Evolutionary conservation across 2,888 invertebrate species (phyloP).

Genomic region (Nowickia ferox): DNA sequence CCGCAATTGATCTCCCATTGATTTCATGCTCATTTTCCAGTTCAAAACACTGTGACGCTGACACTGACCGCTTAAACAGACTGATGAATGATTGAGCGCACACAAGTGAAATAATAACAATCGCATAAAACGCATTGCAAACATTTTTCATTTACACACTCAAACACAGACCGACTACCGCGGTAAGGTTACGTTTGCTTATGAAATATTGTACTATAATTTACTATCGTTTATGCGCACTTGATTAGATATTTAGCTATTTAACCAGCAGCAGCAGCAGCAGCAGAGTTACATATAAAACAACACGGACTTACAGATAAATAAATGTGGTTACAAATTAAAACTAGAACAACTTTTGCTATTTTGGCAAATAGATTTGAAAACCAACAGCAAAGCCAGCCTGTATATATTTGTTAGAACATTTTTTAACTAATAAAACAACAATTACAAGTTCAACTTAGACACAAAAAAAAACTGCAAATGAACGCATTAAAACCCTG

Average conservation of each 20-base stretch:
- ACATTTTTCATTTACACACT: constrained; percentile 59
- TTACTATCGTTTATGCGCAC: constrained; percentile 50
- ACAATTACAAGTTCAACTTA: constrained; percentile 59
- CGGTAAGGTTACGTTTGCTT: constrained; percentile 55
- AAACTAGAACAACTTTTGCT: constrained; percentile 72
- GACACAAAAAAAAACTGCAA: constrained; percentile 31
- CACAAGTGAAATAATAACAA: constrained; percentile 53
- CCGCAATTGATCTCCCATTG: constrained; percentile 58
- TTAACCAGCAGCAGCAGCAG: background rate
- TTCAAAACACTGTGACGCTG: constrained; percentile 70
- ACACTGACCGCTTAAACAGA: constrained; percentile 70
- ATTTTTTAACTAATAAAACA: constrained; percentile 43
- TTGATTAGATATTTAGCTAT: constrained; percentile 40
- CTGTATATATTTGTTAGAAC: constrained; percentile 32
- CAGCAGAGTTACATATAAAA: constrained; percentile 4
- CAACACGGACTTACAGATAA: constrained; percentile 38
- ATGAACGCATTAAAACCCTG: constrained; percentile 70
- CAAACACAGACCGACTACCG: constrained; percentile 31
- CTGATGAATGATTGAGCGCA: constrained; percentile 57
- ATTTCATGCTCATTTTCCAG: constrained; percentile 68
- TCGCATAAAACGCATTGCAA: constrained; percentile 61
- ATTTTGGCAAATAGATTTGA: constrained; percentile 65
- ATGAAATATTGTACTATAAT: constrained; percentile 43
- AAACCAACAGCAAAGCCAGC: constrained; percentile 45
- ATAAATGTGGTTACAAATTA: constrained; percentile 62